A percentile compares a stretch with the other conserved stretches of the same genome.
phyloP scores from a whole-genome alignment of 2,888 invertebrate genomes.

The Anthrax anthrax region DNA sequence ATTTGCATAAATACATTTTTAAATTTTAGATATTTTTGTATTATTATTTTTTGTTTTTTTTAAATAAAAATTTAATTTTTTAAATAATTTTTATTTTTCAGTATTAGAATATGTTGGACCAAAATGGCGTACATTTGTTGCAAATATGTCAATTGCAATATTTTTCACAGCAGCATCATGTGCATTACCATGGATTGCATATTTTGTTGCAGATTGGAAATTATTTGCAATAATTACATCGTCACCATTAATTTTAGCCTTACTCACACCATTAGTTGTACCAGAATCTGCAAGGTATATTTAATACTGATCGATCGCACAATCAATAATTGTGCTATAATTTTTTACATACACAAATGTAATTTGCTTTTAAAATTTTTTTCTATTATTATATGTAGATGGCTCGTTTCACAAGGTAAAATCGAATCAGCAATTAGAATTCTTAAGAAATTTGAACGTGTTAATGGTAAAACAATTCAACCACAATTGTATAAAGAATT shows the following conservation, averaged over 20 bases:
- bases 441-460: slow-evolving; percentile 62
- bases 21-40: no score
- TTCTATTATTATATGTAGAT: no score
- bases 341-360: no score
- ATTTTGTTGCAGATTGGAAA: slow-evolving; percentile 66
- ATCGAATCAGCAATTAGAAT: slow-evolving; percentile 64
- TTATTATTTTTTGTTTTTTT: no score
- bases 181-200: slow-evolving; percentile 71
- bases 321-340: no score
- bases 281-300: slow-evolving; percentile 83
- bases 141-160: slow-evolving; percentile 80
- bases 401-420: slow-evolving; percentile 76
- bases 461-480: slow-evolving; percentile 62
- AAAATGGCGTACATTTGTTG: slow-evolving; percentile 79
- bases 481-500: slow-evolving; percentile 61
- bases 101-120: slow-evolving; percentile 81
- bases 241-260: slow-evolving; percentile 54
- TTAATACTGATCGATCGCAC: no score
- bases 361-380: no score
- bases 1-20: no score
- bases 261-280: slow-evolving; percentile 60
- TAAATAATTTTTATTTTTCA: slow-evolving; percentile 30
- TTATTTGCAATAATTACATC: slow-evolving; percentile 63
- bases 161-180: slow-evolving; percentile 75
- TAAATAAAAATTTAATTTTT: slow-evolving; percentile 2